A percentile compares a stretch with the other conserved stretches of the same genome.
Conservation (phyloP, 2,888 invertebrate species). For the Megaustenia siamemsis region DNA sequence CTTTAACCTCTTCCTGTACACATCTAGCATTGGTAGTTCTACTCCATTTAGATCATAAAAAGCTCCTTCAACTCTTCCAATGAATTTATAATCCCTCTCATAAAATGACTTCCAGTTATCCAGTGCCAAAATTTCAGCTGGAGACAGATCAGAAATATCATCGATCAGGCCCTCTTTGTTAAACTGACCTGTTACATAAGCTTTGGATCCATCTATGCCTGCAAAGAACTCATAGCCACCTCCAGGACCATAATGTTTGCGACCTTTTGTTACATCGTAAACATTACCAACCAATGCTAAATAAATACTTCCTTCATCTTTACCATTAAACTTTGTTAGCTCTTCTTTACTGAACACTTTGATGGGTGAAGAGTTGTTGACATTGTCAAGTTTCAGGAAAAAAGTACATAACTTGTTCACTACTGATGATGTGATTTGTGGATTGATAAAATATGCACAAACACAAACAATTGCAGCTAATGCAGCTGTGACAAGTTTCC, state of each 20-base stretch:
- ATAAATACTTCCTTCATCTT: slow-evolving; percentile 84
- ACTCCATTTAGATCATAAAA: slow-evolving; percentile 54
- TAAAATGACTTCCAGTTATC: slow-evolving; percentile 92
- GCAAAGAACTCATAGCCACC: slow-evolving; percentile 86
- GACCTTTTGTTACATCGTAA: slow-evolving; percentile 92
- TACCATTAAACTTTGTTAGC: slow-evolving; percentile 85
- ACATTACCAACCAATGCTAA: slow-evolving; percentile 92
- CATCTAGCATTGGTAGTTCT: slow-evolving; percentile 81
- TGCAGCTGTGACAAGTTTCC: background rate
- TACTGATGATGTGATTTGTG: background rate
- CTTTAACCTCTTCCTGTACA: slow-evolving; percentile 84
- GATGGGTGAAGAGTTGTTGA: background rate
- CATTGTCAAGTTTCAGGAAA: background rate
- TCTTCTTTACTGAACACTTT: slow-evolving; percentile 84
- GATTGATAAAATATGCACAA: slow-evolving; percentile 36
- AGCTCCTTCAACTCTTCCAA: slow-evolving; percentile 83
- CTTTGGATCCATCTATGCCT: slow-evolving; percentile 94
- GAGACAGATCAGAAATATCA: slow-evolving; percentile 84
- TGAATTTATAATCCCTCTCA: slow-evolving; percentile 88
- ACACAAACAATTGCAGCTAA: slow-evolving; percentile 27
- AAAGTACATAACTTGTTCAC: background rate
- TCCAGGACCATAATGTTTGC: slow-evolving; percentile 90
- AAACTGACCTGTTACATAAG: slow-evolving; percentile 95
- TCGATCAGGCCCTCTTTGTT: slow-evolving; percentile 86
- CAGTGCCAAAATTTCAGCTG: slow-evolving; percentile 86